Base-by-base conservation (phyloP, 2,888 invertebrate species). In the Xanthia togata region DNA sequence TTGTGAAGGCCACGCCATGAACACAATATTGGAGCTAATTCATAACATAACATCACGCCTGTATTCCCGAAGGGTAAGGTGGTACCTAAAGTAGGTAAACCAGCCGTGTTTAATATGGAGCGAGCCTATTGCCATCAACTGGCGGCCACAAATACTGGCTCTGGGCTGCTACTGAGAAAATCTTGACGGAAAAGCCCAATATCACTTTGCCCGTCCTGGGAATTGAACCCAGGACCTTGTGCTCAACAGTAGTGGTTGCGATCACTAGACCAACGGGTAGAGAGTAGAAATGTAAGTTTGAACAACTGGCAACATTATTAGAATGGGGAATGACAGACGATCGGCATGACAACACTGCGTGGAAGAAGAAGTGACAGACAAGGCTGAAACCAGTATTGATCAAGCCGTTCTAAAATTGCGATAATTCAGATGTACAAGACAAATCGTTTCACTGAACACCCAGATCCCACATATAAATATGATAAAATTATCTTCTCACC, bases 221-320 rank as follows among this genome's bases (percentile, higher is more conserved):
- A n/a, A 55, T n/a, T n/a, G n/a, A 55, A 55, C 4, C 53, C n/a
- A 53, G 11, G 23, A 20, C 20, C 20, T 50, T 20, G 50, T 50
- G 20, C 50, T 50, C 50, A 23, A 20, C 50, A 50, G 41, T 41
- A 41, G 47, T 17, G 17, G 4, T 47, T 47, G 47, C 50, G 50
- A 50, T 20, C 20, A 50, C 17, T 50, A 50, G 5, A 20, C 6
- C 20, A 9, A 23, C 23, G 53, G 20, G 20, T 41, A 41, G 11
- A 41, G 41, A 41, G 41, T 41, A 41, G 41, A 41, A 53, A 53
- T 23, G 23, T 53, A 23, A 55, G n/a, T 11, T 55, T 55, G 11
- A n/a, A 55, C n/a, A 55, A n/a, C n/a, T 55, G 55, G n/a, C 55
- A 55, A n/a, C 55, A 55, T 55, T 55, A n/a, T n/a, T 55, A 55